These are phyloP conservation scores for Drosophila nannoptera DNA, from an alignment of 1,140 invertebrate genomes.

Conservation along the genomic window DNA sequence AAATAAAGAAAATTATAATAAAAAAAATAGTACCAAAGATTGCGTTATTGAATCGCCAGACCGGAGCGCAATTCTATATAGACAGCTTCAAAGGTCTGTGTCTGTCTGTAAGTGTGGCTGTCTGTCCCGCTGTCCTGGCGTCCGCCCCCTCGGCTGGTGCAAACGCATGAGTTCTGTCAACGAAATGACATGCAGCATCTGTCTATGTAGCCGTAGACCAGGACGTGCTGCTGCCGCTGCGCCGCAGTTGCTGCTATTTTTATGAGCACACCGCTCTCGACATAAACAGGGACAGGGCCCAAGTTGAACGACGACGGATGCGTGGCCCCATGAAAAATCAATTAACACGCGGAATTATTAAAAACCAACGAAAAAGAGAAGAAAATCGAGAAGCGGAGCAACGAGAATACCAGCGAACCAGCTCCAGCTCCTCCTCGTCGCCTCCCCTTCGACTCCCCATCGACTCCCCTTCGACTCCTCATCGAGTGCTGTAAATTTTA, in stretches of 20 bases:
- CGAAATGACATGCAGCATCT: constrained; percentile 76
- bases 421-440: background rate
- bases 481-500: constrained; percentile 8
- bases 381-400: constrained; percentile 28
- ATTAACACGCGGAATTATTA: constrained; percentile 78
- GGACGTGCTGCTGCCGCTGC: constrained; percentile 72
- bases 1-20: too few species aligned
- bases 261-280: constrained; percentile 58
- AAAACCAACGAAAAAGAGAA: constrained; percentile 56
- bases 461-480: too few species aligned
- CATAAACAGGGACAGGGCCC: constrained; percentile 11
- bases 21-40: constrained; percentile 28
- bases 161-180: constrained; percentile 73
- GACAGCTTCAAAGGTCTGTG: constrained; percentile 50
- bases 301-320: constrained; percentile 61
- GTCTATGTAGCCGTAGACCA: constrained; percentile 68
- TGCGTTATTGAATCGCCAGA: constrained; percentile 33
- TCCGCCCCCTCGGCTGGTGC: constrained; percentile 27
- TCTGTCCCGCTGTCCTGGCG: constrained; percentile 27
- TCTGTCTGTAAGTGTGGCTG: constrained; percentile 31
- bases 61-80: constrained; percentile 26
- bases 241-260: constrained; percentile 72
- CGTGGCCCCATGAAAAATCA: constrained; percentile 77
- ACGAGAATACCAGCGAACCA: constrained; percentile 18
- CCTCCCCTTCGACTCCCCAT: too few species aligned